phyloP scores from a whole-genome alignment of 2,797 vertebrate genomes.

The Scolopax rusticola region DNA sequence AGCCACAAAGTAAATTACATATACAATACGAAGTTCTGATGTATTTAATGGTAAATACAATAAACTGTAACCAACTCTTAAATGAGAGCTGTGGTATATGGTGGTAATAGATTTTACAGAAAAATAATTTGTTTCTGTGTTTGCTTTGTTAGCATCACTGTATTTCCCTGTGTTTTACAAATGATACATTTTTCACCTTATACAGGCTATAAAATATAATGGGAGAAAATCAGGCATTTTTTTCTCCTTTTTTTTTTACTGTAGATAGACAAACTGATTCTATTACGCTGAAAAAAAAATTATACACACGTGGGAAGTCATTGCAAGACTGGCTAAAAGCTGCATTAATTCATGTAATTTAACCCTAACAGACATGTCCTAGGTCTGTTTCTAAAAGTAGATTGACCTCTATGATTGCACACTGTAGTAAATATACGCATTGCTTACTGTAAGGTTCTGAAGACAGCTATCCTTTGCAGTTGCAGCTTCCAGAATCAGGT shows the following conservation, averaged over 20 bases:
- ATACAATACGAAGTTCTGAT: neutral
- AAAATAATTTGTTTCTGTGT: neutral
- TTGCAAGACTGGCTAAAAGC: neutral
- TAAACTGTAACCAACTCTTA: neutral
- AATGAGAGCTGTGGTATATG: neutral
- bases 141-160: neutral
- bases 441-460: neutral
- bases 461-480: neutral
- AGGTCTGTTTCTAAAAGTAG: neutral
- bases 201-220: neutral
- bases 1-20: neutral
- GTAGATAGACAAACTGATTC: neutral
- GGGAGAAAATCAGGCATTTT: neutral
- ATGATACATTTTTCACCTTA: neutral
- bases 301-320: neutral
- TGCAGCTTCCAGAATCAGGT: neutral
- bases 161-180: neutral
- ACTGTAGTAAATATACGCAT: rapidly evolving
- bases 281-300: neutral
- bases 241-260: neutral
- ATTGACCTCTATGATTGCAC: neutral
- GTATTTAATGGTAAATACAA: neutral
- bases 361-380: neutral
- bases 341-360: neutral
- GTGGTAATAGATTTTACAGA: neutral